Evolutionary conservation across 1,140 invertebrate genomes (phyloP).

Genomic region (Diorhabda sublineata): DNA sequence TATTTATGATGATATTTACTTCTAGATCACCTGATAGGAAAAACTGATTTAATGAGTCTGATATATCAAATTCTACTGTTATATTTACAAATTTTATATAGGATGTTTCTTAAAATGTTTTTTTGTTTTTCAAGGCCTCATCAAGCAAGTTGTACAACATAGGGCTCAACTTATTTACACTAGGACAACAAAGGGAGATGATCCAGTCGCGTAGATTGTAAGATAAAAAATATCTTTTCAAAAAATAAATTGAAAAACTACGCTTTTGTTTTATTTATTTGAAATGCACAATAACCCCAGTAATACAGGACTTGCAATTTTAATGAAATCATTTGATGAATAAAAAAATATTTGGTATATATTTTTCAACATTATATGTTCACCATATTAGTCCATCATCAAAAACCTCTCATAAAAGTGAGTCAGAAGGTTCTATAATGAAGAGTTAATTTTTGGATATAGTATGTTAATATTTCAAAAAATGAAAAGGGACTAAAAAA

Average conservation of each 20-base stretch:
- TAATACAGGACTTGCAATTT: too few relatives aligned
- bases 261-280: neutral
- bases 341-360: too few relatives aligned
- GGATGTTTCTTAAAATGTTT: neutral
- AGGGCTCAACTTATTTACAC: constrained; percentile 98
- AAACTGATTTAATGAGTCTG: constrained; percentile 62
- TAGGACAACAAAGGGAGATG: constrained; percentile 90
- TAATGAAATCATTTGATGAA: too few relatives aligned
- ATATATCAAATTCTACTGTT: constrained; percentile 27
- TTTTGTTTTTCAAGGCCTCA: constrained; percentile 69
- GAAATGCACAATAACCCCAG: neutral
- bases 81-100: neutral
- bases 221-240: constrained; percentile 27
- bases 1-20: constrained; percentile 31
- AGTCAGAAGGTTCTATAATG: too few relatives aligned
- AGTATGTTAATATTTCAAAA: too few relatives aligned
- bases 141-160: constrained; percentile 96
- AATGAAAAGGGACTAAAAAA: too few relatives aligned
- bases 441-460: too few relatives aligned
- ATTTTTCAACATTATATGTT: too few relatives aligned
- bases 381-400: too few relatives aligned
- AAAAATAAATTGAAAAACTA: constrained; percentile 10
- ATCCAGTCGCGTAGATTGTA: constrained; percentile 53
- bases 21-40: constrained; percentile 36
- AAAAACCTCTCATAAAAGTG: too few relatives aligned